Conservation (phyloP, 1,140 invertebrate species). For the Lasaia peninsularis region DNA sequence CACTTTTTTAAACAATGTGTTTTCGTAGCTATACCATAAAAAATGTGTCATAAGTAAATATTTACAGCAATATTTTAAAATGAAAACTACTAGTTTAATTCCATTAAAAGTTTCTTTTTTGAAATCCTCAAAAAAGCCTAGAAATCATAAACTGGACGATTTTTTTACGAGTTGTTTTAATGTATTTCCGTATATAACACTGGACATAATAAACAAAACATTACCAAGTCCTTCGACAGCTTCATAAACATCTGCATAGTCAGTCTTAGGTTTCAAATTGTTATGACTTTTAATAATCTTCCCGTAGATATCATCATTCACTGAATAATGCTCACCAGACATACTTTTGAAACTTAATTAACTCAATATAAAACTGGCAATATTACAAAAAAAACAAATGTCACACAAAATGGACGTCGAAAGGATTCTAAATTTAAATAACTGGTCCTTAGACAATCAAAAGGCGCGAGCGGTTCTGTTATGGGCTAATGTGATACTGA, state of each 20-base stretch:
- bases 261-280: conserved; percentile 40
- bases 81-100: too few species aligned
- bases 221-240: conserved; percentile 60
- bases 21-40: too few species aligned
- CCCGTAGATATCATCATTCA: conserved; percentile 67
- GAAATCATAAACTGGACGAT: too few species aligned
- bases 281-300: conserved; percentile 59
- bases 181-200: not conserved
- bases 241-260: conserved; percentile 65
- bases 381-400: conserved; percentile 34
- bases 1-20: too few species aligned
- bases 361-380: conserved; percentile 31
- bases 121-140: too few species aligned
- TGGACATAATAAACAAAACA: conserved; percentile 15
- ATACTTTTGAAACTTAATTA: conserved; percentile 30
- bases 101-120: too few species aligned
- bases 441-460: conserved; percentile 41
- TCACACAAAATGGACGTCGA: conserved; percentile 37
- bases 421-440: conserved; percentile 69
- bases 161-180: not conserved
- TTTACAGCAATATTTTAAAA: too few species aligned
- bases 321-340: conserved; percentile 57
- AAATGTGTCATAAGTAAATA: too few species aligned
- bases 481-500: conserved; percentile 72
- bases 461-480: conserved; percentile 62